These are phyloP conservation scores for Temnothorax curvispinosus DNA, from an alignment of 1,140 invertebrate genomes.

Conservation along the genomic window DNA sequence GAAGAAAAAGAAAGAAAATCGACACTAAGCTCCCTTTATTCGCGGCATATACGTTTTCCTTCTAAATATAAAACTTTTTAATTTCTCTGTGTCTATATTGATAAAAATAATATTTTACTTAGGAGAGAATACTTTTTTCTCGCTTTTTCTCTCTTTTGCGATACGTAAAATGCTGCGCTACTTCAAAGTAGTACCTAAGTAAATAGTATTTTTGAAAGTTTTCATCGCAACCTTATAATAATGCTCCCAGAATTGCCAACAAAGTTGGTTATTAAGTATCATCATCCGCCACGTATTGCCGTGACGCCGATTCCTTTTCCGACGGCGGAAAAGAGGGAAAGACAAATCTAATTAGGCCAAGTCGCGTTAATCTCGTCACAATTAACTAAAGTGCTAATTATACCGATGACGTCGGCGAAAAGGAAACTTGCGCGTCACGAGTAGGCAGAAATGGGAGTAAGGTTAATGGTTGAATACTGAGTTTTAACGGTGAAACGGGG, in stretches of 20 bases:
- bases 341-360: slow-evolving; percentile 6
- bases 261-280: not conserved
- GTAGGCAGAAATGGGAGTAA: slow-evolving; percentile 2
- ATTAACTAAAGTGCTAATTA: slow-evolving; percentile 58
- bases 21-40: not conserved
- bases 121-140: not conserved
- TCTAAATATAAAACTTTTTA: slow-evolving; percentile 6
- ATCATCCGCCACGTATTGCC: not conserved
- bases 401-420: slow-evolving; percentile 18
- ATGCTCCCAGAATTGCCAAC: not conserved
- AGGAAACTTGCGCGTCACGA: slow-evolving; percentile 28
- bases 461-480: slow-evolving; percentile 58
- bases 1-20: not conserved
- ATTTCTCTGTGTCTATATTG: not conserved
- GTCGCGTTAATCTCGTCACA: slow-evolving; percentile 32
- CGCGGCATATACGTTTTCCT: not conserved
- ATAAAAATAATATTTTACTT: slow-evolving; percentile 19
- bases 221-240: not conserved
- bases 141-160: not conserved
- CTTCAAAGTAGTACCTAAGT: not conserved
- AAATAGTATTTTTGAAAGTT: not conserved
- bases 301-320: not conserved
- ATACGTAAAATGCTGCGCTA: not conserved
- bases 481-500: slow-evolving; percentile 63
- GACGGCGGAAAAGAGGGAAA: not conserved